Conservation (phyloP, 2,888 invertebrate genomes). For the Vannuccia rotundouncinata region DNA sequence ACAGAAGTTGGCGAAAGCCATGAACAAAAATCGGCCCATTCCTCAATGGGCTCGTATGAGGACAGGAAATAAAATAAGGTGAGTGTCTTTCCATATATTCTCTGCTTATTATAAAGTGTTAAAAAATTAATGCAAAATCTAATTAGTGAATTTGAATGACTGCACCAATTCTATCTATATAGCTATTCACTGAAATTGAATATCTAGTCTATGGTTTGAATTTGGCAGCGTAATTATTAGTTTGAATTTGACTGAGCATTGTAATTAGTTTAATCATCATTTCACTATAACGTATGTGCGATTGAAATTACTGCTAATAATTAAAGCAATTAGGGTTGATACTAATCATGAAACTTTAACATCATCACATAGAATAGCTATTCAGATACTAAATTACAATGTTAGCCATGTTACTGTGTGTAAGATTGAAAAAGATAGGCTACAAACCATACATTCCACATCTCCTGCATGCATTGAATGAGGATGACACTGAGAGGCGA, state of each 20-base stretch:
- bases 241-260: not conserved
- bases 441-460: constrained; percentile 20
- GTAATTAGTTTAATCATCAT: not conserved
- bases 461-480: constrained; percentile 14
- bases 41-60: constrained; percentile 38
- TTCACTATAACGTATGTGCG: not conserved
- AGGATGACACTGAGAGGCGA: constrained; percentile 3
- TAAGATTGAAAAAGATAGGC: constrained; percentile 15
- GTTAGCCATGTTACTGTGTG: constrained; percentile 22
- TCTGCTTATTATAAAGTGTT: too few species aligned
- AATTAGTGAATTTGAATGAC: not conserved
- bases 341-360: not conserved
- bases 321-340: not conserved
- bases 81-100: constrained; percentile 49
- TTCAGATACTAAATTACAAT: constrained; percentile 21
- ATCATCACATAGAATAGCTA: constrained; percentile 15
- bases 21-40: constrained; percentile 36
- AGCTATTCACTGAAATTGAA: not conserved
- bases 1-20: constrained; percentile 36
- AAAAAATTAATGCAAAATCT: not conserved
- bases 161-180: not conserved
- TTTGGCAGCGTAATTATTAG: not conserved
- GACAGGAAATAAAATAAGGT: constrained; percentile 58
- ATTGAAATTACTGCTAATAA: not conserved
- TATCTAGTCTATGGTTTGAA: not conserved